Conservation (phyloP, 2,797 vertebrate species). For the Novumbra hubbsi region DNA sequence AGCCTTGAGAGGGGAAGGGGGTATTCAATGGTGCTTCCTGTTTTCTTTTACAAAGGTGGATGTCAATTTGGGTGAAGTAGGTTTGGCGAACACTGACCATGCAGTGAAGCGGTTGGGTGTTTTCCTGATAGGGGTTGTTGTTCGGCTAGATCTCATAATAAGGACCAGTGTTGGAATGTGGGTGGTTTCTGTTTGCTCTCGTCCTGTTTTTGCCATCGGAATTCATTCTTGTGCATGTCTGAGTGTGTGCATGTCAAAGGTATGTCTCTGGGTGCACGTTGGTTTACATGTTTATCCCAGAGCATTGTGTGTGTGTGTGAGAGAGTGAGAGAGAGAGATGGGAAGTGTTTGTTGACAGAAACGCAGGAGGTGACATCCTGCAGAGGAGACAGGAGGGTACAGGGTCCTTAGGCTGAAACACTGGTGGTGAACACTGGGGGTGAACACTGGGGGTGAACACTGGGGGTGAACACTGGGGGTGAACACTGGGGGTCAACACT, state of each 20-base stretch:
- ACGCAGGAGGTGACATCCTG: conserved; percentile 70
- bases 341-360: conserved; percentile 72
- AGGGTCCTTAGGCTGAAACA: conserved; percentile 62
- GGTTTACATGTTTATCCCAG: conserved; percentile 20
- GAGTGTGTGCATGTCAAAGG: conserved; percentile 12
- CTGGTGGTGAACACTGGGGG: no score
- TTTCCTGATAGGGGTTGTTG: conserved; percentile 56
- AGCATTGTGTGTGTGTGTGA: conserved; percentile 7
- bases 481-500: no score
- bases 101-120: conserved; percentile 25
- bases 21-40: conserved; percentile 51
- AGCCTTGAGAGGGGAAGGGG: conserved; percentile 34
- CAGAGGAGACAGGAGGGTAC: conserved; percentile 59
- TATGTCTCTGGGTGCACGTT: conserved; percentile 8
- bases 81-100: background rate
- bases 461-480: no score
- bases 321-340: conserved; percentile 32
- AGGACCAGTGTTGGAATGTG: conserved; percentile 56
- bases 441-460: conserved; percentile 53
- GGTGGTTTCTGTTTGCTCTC: conserved; percentile 48
- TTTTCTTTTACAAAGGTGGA: conserved; percentile 56
- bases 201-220: conserved; percentile 48
- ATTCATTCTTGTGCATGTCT: conserved; percentile 28
- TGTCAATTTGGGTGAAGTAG: conserved; percentile 49
- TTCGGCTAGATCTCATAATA: conserved; percentile 52